Base-by-base conservation (phyloP, 2,888 invertebrate genomes). In the Andrena praecox region DNA sequence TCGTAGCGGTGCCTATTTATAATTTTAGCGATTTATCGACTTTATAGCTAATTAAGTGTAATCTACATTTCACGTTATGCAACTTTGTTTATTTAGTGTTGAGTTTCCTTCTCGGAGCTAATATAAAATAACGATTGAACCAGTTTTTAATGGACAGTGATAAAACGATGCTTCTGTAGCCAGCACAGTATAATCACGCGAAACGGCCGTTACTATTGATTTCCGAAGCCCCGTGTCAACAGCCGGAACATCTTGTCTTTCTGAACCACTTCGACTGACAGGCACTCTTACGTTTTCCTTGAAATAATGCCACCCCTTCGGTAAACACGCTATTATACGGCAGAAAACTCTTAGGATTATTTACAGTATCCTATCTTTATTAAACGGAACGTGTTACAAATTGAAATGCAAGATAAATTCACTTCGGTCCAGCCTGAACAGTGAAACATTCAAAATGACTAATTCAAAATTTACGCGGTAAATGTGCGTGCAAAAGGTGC, bases 211-310 rank as follows among this genome's bases (percentile, higher is more conserved):
- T 80, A 67, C 64, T 82, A 85, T 86, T 82, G 86, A 86, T 86
- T 86, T 84, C 60, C 76, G 86, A 86, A 86, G 86, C 71, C 81
- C 20, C 56, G 48, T 71, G 62, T 80, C 63, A 74, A 80, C 69
- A 77, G 71, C 33, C 63, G 35, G 31, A 69, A 66, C 29, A 74
- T 82, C 77, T 70, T 77, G 33, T 5, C 66, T 50, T 70, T 31
- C n/a, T 71, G 8, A 56, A 33, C 20, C 48, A n/a, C 35, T 67
- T 71, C 60, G 20, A 12, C 24, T 33, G 74, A 66, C 70, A 42
- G 20, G 7, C 20, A 31, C 42, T 66, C 27, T 48, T 29, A 16
- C 27, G 10, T 42, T 71, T 71, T 27, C 20, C 52, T 75, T 48
- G 29, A 75, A 54, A 75, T 16, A 67, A 29, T 56, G 42, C 3